A percentile compares a stretch with the other conserved stretches of the same genome.
Evolutionary conservation across 2,888 invertebrate species (phyloP).

Genomic region (Acleris laterana): DNA sequence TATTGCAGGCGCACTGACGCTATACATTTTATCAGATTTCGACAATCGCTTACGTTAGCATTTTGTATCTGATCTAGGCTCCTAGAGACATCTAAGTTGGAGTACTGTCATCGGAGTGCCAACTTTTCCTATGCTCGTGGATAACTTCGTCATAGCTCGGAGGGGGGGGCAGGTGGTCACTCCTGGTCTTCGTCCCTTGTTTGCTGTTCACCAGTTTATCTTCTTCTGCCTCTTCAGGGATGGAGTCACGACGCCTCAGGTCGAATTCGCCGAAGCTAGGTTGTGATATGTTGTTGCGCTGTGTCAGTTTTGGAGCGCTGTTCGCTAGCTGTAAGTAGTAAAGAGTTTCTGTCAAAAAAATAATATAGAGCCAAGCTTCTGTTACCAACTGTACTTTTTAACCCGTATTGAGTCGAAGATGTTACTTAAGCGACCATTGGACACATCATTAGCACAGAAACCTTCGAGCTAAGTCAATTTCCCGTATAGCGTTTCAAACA

Average conservation of each 20-base stretch:
- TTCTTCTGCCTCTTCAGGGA: constrained; percentile 85
- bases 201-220: constrained; percentile 63
- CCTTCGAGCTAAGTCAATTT: too few relatives aligned
- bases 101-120: constrained; percentile 80
- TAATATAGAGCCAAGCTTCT: too few relatives aligned
- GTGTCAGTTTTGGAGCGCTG: constrained; percentile 86
- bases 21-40: too few relatives aligned
- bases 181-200: constrained; percentile 64
- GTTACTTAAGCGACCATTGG: too few relatives aligned
- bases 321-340: constrained; percentile 78
- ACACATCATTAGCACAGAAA: too few relatives aligned
- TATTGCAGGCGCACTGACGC: too few relatives aligned
- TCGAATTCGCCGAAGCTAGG: constrained; percentile 85
- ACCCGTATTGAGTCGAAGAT: too few relatives aligned
- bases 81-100: constrained; percentile 62
- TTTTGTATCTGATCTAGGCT: too few relatives aligned
- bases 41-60: too few relatives aligned
- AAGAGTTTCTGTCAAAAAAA: too few relatives aligned
- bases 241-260: constrained; percentile 83
- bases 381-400: too few relatives aligned
- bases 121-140: constrained; percentile 76
- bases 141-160: constrained; percentile 75
- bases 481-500: too few relatives aligned
- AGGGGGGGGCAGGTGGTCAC: constrained; percentile 68
- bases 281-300: constrained; percentile 85